phyloP scores from a whole-genome alignment of 2,888 invertebrate genomes.

The Plebejus anna region DNA sequence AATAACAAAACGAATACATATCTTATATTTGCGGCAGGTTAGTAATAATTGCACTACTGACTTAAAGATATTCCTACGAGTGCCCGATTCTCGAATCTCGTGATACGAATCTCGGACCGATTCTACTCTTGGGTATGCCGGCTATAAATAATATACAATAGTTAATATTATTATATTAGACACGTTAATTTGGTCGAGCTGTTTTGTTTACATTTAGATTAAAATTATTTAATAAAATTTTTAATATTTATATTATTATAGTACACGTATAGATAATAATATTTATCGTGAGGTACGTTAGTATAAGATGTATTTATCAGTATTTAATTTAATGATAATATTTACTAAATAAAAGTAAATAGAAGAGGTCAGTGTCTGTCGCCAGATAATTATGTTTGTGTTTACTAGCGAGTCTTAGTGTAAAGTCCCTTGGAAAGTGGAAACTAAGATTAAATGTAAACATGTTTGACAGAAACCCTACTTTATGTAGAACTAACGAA shows the following conservation, averaged over 20 bases:
- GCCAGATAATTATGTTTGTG: background rate
- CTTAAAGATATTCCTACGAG: background rate
- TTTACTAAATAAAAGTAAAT: background rate
- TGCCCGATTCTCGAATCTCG: background rate
- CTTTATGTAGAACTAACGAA: background rate
- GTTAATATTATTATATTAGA: no score
- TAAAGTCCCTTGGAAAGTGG: conserved; percentile 1
- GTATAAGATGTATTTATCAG: background rate
- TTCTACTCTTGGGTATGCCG: no score
- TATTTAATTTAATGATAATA: background rate
- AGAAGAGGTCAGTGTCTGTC: background rate
- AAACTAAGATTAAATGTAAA: background rate
- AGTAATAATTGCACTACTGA: background rate
- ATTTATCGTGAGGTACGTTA: background rate
- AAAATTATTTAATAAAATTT: no score
- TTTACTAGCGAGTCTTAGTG: background rate
- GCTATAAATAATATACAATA: no score
- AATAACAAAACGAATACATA: background rate
- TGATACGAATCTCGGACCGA: no score
- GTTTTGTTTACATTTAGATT: no score
- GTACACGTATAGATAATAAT: no score
- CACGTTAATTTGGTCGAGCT: no score
- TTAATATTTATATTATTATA: no score
- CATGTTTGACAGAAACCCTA: background rate
- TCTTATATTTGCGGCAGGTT: conserved; percentile 17